Evolutionary conservation across 2,113 vertebrate species (phyloP).

Genomic region (Gobio gobio): DNA sequence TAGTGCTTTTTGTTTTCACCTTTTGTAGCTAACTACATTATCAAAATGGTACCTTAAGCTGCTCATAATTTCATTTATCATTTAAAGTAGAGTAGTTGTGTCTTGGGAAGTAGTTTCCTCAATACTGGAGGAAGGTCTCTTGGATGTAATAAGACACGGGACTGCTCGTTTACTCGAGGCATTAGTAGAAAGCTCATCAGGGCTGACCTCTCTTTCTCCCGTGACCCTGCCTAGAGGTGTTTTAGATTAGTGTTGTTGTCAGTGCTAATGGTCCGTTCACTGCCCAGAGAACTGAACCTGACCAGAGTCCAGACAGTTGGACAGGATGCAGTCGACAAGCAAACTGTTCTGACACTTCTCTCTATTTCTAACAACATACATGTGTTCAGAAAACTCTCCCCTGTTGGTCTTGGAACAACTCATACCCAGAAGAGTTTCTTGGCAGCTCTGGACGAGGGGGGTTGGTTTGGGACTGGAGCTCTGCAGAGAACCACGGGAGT

Average conservation of each 20-base stretch:
- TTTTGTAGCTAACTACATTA: neutral
- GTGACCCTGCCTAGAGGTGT: constrained; percentile 41
- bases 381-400: constrained; percentile 30
- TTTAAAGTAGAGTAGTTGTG: no score
- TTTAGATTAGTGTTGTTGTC: constrained; percentile 52
- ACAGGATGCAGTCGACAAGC: neutral
- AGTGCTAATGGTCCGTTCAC: constrained; percentile 37
- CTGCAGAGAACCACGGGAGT: constrained; percentile 45
- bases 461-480: constrained; percentile 7
- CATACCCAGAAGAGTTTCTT: constrained; percentile 14
- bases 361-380: neutral
- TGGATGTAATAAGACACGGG: constrained; percentile 24
- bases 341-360: neutral
- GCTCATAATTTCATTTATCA: no score
- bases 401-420: constrained; percentile 31
- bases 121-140: neutral
- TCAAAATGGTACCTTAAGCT: neutral
- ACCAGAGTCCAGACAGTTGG: neutral
- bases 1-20: neutral
- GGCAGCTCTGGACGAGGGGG: constrained; percentile 37
- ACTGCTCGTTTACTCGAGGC: constrained; percentile 27
- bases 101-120: neutral
- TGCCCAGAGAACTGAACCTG: constrained; percentile 28
- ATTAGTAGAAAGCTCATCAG: constrained; percentile 35
- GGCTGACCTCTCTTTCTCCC: constrained; percentile 23